Percentiles rank a stretch among this genome's conserved stretches.
Evolutionary conservation across 2,797 vertebrate species (phyloP).

Genomic region (Setipinna tenuifilis): DNA sequence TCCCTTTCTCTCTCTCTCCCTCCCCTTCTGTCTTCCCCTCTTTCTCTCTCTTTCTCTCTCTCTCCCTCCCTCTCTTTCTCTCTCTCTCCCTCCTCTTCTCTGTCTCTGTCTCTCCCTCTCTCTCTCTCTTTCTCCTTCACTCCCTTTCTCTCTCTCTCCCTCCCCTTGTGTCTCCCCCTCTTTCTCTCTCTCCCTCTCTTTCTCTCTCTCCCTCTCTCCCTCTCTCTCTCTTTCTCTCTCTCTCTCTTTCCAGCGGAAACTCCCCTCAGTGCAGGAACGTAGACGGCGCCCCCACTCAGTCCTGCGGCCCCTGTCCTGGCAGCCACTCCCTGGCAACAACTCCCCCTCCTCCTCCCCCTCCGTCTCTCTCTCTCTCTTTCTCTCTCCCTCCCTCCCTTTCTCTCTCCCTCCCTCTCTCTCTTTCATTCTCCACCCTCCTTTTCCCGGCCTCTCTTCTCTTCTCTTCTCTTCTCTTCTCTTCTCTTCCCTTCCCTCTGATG

Average conservation of each 20-base stretch:
- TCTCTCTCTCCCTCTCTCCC: not conserved
- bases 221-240: not conserved
- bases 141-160: not conserved
- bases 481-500: not conserved
- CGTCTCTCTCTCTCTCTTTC: not conserved
- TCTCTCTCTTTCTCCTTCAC: not conserved
- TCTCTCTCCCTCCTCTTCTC: not conserved
- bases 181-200: not conserved
- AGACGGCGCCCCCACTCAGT: slow-evolving; percentile 34
- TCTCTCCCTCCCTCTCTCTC: not conserved
- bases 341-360: not conserved
- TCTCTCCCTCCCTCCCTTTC: slow-evolving; percentile 18
- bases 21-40: not conserved
- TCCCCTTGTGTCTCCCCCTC: not conserved
- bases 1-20: not conserved
- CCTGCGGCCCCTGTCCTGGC: slow-evolving; percentile 28
- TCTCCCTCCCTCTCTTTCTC: not conserved
- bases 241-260: slow-evolving; percentile 40
- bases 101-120: not conserved
- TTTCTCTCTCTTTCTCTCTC: not conserved
- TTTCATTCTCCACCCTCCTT: too few species aligned
- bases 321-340: slow-evolving; percentile 38
- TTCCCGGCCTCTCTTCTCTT: not conserved
- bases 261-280: slow-evolving; percentile 48
- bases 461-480: not conserved